Conservation (phyloP, 2,113 vertebrate genomes). For the Rhinopomastus cyanomelas region DNA sequence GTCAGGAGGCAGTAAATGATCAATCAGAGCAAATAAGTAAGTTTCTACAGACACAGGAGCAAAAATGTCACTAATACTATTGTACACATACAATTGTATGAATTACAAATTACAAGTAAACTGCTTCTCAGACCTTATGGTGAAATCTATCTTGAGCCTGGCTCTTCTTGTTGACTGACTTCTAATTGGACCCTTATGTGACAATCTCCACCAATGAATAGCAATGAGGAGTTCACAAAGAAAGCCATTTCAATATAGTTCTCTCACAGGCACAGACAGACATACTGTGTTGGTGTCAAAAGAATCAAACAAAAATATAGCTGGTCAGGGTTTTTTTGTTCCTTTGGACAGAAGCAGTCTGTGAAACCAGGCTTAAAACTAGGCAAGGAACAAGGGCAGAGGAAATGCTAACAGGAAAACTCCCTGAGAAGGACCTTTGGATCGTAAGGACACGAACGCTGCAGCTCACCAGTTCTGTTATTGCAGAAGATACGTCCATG, state of each 20-base stretch:
- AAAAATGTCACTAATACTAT: neutral
- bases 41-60: neutral
- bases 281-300: conserved; percentile 49
- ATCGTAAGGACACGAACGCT: neutral
- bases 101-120: neutral
- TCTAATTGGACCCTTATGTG: conserved; percentile 53
- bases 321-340: conserved; percentile 13
- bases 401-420: conserved; percentile 21
- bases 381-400: neutral
- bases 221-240: conserved; percentile 65
- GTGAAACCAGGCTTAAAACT: conserved; percentile 41
- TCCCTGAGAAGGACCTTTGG: conserved; percentile 8
- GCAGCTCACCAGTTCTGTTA: neutral
- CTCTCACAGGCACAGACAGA: conserved; percentile 37
- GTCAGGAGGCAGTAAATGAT: neutral
- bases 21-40: neutral
- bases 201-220: conserved; percentile 50
- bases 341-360: conserved; percentile 27
- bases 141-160: neutral
- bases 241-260: conserved; percentile 31
- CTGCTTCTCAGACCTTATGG: neutral
- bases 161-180: conserved; percentile 14
- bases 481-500: neutral
- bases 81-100: neutral
- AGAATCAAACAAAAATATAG: conserved; percentile 11